Conservation (phyloP, 2,888 invertebrate genomes). For the Agrotis ipsilon region DNA sequence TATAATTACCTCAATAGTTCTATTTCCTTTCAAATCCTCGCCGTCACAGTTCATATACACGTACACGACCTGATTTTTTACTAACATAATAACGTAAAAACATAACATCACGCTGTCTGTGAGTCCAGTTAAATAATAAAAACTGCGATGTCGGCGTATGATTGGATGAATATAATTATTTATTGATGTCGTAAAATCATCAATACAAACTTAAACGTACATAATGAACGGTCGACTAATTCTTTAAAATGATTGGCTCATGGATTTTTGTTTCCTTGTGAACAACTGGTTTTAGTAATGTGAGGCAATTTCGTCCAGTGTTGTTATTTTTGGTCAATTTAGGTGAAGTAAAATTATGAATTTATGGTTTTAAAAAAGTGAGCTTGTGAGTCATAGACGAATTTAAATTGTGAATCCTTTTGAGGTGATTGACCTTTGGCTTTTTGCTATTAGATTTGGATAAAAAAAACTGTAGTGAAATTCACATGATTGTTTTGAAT, state of each 20-base stretch:
- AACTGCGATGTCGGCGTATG: conserved; percentile 66
- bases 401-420: conserved; percentile 52
- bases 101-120: conserved; percentile 57
- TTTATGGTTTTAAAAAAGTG: conserved; percentile 38
- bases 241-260: conserved; percentile 64
- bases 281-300: conserved; percentile 53
- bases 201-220: conserved; percentile 69
- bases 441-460: no score
- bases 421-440: conserved; percentile 35
- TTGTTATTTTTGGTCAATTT: conserved; percentile 43
- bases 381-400: conserved; percentile 43
- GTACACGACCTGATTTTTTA: conserved; percentile 57
- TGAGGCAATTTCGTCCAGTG: conserved; percentile 29
- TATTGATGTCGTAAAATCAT: conserved; percentile 69
- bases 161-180: conserved; percentile 69
- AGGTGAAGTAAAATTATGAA: conserved; percentile 41
- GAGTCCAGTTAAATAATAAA: conserved; percentile 69
- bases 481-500: no score
- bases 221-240: conserved; percentile 67
- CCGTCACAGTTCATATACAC: conserved; percentile 35
- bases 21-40: conserved; percentile 45
- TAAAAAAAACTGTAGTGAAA: no score
- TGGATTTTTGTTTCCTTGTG: conserved; percentile 49
- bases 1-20: conserved; percentile 9
- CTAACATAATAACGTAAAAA: conserved; percentile 48